phyloP scores from a whole-genome alignment of 1,140 invertebrate genomes.

The Megathymus violae region DNA sequence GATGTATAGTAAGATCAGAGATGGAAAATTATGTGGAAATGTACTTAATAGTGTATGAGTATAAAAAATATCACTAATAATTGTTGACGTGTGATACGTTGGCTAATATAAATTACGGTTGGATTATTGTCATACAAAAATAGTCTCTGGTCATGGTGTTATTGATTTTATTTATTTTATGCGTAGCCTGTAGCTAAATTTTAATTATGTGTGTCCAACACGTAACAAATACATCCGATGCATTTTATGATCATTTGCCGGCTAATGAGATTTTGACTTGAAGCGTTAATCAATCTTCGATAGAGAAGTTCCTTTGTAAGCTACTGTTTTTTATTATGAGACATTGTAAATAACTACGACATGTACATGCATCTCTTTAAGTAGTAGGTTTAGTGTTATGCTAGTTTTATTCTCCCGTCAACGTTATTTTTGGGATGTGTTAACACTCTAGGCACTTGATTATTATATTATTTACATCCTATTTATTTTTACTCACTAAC shows the following conservation, averaged over 20 bases:
- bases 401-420: slow-evolving; percentile 23
- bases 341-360: slow-evolving; percentile 58
- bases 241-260: slow-evolving; percentile 49
- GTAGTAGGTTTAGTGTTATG: slow-evolving; percentile 20
- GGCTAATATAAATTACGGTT: slow-evolving; percentile 46
- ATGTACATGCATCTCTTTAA: slow-evolving; percentile 14
- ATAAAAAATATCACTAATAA: slow-evolving; percentile 46
- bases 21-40: slow-evolving; percentile 56
- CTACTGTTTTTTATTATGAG: slow-evolving; percentile 47
- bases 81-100: too few species aligned
- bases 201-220: slow-evolving; percentile 3
- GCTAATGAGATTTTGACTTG: too few species aligned
- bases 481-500: slow-evolving; percentile 66
- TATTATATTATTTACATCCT: slow-evolving; percentile 53
- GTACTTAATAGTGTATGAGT: slow-evolving; percentile 70
- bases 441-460: slow-evolving; percentile 55
- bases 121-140: slow-evolving; percentile 25
- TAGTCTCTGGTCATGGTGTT: slow-evolving; percentile 18
- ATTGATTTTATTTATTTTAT: slow-evolving; percentile 41
- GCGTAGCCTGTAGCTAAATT: slow-evolving; percentile 34
- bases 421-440: slow-evolving; percentile 28
- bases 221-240: slow-evolving; percentile 3
- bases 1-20: slow-evolving; percentile 58
- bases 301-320: slow-evolving; percentile 38
- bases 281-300: neutral